Percentiles rank a stretch among this genome's conserved stretches.
These are phyloP conservation scores for Darevskia mixta DNA, from an alignment of 2,797 vertebrate genomes.

Conservation along the genomic window DNA sequence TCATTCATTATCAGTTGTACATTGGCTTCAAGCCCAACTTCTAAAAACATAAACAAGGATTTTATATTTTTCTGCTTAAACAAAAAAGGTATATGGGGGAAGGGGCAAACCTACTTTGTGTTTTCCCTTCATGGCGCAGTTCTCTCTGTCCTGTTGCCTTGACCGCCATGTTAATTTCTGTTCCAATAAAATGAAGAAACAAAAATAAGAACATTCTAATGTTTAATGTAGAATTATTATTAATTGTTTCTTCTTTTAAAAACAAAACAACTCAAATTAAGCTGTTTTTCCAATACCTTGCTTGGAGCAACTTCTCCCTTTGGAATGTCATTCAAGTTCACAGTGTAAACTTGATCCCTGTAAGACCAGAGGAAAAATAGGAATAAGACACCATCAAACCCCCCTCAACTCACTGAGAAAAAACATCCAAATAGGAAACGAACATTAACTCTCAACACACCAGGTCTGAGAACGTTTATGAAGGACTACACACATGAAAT, in stretches of 20 bases:
- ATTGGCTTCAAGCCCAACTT: neutral
- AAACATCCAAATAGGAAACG: neutral
- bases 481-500: too few species aligned
- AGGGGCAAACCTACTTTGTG: constrained; percentile 88
- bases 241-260: neutral
- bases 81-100: neutral
- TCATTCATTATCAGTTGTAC: neutral
- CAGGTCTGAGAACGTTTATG: too few species aligned
- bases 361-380: constrained; percentile 59
- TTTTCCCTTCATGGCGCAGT: constrained; percentile 98
- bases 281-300: constrained; percentile 80
- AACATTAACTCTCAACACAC: too few species aligned
- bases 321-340: constrained; percentile 95
- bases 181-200: constrained; percentile 66
- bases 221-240: neutral
- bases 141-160: constrained; percentile 92
- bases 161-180: constrained; percentile 98
- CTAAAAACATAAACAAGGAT: neutral
- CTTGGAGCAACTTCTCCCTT: constrained; percentile 95
- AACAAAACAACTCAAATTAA: constrained; percentile 3
- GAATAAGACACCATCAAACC: neutral
- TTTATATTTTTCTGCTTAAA: neutral
- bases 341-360: constrained; percentile 99
- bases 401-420: neutral
- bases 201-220: constrained; percentile 46